Percentiles rank a stretch among this genome's conserved stretches.
Evolutionary conservation across 1,140 invertebrate genomes (phyloP).

Genomic region (Sogatella furcifera): DNA sequence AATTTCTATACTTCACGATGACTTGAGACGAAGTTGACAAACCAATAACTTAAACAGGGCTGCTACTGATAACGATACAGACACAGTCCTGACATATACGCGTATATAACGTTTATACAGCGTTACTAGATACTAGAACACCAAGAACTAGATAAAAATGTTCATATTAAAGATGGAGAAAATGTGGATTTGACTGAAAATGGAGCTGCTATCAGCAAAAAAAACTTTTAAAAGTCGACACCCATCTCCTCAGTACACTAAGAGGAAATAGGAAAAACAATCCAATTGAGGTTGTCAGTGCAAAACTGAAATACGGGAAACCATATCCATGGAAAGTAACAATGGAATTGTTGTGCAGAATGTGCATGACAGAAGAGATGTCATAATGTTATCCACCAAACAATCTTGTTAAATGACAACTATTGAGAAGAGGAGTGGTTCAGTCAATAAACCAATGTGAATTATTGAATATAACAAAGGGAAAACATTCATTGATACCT

Average conservation of each 20-base stretch:
- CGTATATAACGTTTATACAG: too few species aligned
- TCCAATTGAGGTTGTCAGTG: slow-evolving; percentile 25
- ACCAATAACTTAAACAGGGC: too few species aligned
- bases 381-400: slow-evolving; percentile 26
- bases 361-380: slow-evolving; percentile 29
- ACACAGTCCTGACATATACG: too few species aligned
- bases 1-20: too few species aligned
- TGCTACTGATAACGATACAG: too few species aligned
- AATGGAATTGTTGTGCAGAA: slow-evolving; percentile 27
- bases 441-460: slow-evolving; percentile 24
- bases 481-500: slow-evolving; percentile 31
- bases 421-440: slow-evolving; percentile 19
- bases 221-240: slow-evolving; percentile 26
- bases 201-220: too few species aligned
- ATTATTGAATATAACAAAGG: slow-evolving; percentile 29
- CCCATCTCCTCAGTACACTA: slow-evolving; percentile 28
- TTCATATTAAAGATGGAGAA: too few species aligned
- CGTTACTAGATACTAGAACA: too few species aligned
- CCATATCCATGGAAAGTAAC: slow-evolving; percentile 26
- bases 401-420: slow-evolving; percentile 25
- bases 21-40: too few species aligned
- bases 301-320: slow-evolving; percentile 27
- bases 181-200: slow-evolving; percentile 24
- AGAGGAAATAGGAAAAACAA: slow-evolving; percentile 26
- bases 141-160: too few species aligned